Evolutionary conservation across 2,888 invertebrate species (phyloP).

Genomic region (Lepeophtheirus nordmannii): DNA sequence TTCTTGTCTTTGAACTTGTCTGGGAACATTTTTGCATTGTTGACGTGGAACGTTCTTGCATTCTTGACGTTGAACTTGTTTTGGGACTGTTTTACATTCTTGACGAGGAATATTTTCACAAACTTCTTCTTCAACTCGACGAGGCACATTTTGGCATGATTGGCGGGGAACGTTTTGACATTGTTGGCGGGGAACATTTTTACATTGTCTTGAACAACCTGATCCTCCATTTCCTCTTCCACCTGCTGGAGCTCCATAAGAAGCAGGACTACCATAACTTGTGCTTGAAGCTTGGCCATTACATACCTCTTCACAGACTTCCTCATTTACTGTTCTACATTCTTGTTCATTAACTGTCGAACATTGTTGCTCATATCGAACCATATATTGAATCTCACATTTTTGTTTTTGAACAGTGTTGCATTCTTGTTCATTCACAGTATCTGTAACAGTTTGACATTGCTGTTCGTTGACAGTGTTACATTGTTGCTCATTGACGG

Average conservation of each 20-base stretch:
- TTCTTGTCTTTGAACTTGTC: neutral
- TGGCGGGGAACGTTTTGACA: conserved; percentile 18
- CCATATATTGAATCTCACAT: neutral
- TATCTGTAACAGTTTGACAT: conserved; percentile 10
- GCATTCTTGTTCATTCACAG: conserved; percentile 11
- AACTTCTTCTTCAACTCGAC: neutral
- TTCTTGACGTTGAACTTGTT: neutral
- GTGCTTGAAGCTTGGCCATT: neutral
- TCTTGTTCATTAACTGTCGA: conserved; percentile 12
- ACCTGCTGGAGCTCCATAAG: neutral
- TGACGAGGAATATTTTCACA: conserved; percentile 16
- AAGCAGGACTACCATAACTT: neutral
- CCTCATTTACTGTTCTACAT: neutral
- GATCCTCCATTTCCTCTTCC: neutral
- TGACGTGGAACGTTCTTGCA: neutral
- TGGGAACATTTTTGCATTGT: too few species aligned
- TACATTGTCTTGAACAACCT: neutral
- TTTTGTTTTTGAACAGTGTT: neutral
- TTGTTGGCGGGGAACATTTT: conserved; percentile 4
- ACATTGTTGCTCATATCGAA: neutral
- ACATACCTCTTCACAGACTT: conserved; percentile 7
- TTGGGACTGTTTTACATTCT: conserved; percentile 5
- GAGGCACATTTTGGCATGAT: conserved; percentile 4
- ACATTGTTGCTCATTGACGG: conserved; percentile 17
- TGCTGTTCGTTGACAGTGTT: conserved; percentile 11